A percentile compares a stretch with the other conserved stretches of the same genome.
Evolutionary conservation across 2,113 vertebrate species (phyloP).

Genomic region (Triplophysa siluroides): DNA sequence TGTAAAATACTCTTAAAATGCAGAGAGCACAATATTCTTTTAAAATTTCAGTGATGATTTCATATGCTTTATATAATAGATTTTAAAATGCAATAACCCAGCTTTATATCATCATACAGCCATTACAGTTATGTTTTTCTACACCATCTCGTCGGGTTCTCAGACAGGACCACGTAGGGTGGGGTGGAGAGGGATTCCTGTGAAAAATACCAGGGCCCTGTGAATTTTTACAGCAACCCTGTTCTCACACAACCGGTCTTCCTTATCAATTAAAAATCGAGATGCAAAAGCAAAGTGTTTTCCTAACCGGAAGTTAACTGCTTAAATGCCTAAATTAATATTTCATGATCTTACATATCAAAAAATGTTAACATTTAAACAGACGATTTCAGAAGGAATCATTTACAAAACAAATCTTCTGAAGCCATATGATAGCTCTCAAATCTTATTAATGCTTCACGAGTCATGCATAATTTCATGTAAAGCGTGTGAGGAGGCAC

Average conservation of each 20-base stretch:
- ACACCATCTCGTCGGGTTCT: not conserved
- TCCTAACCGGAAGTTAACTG: no score
- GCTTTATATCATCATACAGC: not conserved
- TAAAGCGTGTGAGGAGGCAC: not conserved
- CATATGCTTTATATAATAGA: conserved; percentile 6
- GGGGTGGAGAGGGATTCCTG: no score
- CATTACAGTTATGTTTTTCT: not conserved
- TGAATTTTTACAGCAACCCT: no score
- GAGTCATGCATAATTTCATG: not conserved
- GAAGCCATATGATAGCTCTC: not conserved
- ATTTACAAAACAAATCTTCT: not conserved
- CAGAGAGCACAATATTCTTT: not conserved
- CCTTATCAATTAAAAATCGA: no score
- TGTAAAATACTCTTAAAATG: conserved; percentile 16
- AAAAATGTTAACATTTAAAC: not conserved
- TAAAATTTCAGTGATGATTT: conserved; percentile 4
- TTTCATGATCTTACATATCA: not conserved
- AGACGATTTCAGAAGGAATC: not conserved
- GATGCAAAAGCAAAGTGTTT: no score
- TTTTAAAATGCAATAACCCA: not conserved
- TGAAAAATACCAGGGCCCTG: no score
- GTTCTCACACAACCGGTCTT: no score
- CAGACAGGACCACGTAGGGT: not conserved
- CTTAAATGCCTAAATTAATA: no score
- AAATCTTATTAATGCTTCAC: not conserved